Evolutionary conservation across 2,888 invertebrate genomes (phyloP).

Genomic region (Ecdyonurus torrentis): DNA sequence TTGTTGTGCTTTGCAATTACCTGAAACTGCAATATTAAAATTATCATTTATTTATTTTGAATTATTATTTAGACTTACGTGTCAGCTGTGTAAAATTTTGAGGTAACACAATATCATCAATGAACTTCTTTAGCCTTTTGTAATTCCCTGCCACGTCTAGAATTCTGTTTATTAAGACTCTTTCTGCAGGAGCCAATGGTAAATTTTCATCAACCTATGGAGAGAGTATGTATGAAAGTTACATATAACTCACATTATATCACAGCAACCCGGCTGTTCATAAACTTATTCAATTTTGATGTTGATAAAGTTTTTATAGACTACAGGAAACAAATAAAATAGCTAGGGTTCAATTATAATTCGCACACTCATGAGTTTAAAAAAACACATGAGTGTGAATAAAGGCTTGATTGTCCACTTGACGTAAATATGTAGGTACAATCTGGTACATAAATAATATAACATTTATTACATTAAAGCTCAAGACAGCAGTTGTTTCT

Average conservation of each 20-base stretch:
- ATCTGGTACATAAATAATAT: no score
- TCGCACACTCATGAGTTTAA: no score
- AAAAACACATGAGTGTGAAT: no score
- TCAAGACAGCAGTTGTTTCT: no score
- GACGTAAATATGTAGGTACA: no score
- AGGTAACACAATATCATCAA: slow-evolving; percentile 27
- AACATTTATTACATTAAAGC: no score
- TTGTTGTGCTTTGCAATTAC: not conserved
- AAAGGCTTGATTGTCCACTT: no score
- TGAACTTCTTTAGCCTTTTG: slow-evolving; percentile 44
- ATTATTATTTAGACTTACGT: no score
- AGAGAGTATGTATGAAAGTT: not conserved
- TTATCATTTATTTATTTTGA: no score
- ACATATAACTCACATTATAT: not conserved
- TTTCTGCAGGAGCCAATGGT: slow-evolving; percentile 27
- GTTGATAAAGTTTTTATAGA: no score
- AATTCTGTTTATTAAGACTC: slow-evolving; percentile 40
- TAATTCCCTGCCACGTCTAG: slow-evolving; percentile 42
- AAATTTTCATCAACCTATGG: not conserved
- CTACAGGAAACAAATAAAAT: not conserved
- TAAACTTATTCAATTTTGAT: no score
- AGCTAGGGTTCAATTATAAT: not conserved
- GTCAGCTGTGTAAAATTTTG: slow-evolving; percentile 3
- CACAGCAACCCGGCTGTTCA: no score
- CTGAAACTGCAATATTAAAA: slow-evolving; percentile 2